phyloP scores from a whole-genome alignment of 2,113 vertebrate species.

The Oxyura jamaicensis region DNA sequence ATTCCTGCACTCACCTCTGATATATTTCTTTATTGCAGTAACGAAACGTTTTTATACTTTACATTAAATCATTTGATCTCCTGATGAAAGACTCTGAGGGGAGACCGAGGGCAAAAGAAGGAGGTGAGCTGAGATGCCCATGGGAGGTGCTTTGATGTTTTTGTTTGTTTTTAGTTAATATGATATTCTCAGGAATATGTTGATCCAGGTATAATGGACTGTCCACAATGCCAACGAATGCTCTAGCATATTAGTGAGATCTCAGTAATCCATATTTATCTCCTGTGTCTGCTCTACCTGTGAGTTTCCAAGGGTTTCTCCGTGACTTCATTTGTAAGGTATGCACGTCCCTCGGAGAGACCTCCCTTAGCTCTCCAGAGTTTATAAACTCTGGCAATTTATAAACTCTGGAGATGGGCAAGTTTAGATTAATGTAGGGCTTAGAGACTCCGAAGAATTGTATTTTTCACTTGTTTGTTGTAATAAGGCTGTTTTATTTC shows the following conservation, averaged over 20 bases:
- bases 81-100: neutral
- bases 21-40: neutral
- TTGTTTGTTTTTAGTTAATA: conserved; percentile 32
- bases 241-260: neutral
- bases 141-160: neutral
- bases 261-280: neutral
- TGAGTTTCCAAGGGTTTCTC: neutral
- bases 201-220: neutral
- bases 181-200: neutral
- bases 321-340: neutral
- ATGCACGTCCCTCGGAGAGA: neutral
- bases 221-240: neutral
- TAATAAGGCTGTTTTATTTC: neutral
- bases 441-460: neutral
- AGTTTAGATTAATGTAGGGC: neutral
- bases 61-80: neutral
- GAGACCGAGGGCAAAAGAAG: neutral
- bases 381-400: neutral
- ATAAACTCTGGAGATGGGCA: neutral
- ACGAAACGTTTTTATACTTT: neutral
- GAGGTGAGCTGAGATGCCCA: neutral
- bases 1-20: neutral
- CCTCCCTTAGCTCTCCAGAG: neutral
- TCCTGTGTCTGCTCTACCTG: neutral
- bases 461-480: neutral